Evolutionary conservation across 2,888 invertebrate species (phyloP), one percentile per base, ranked within the genome.

Genomic region (Drosophila sordidula): DNA sequence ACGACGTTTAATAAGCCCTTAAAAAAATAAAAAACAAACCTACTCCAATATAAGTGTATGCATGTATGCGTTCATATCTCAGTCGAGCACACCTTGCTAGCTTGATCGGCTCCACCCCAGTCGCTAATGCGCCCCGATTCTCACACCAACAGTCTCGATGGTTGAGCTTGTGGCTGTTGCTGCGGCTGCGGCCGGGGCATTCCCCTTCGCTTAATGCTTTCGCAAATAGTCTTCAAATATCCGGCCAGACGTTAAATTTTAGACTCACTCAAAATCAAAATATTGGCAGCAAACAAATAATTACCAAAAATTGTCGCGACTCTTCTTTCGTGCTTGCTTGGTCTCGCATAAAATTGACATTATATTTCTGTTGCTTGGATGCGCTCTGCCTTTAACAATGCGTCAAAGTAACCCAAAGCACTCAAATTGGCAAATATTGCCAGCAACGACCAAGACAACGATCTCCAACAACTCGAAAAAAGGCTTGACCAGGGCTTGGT

Each of bases 171-270:
- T 18, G 18, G 1, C 18, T 18, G 18, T 18, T 18, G 18, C 18
- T 18, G 9, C 26, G 52, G 26, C 54, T 39, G 16, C 16, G 36
- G 26, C 6, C 44, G 42, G 76, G 75, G 67, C 72, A 56, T 76
- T 76, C 76, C 76, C 71, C 68, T 55, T 52, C 50, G 54, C 49
- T 65, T 80, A 89, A 88, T 80, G 84, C 89, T 80, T 86, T 80
- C 49, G 89, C 82, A 88, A 88, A 89, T 82, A 84, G 80, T 76
- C 70, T 78, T 75, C 75, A 84, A 81, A 84, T 80, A 89, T 89
- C 87, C 82, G 78, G 72, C 49, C 56, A 62, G 70, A 51, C 54
- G 51, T 41, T 63, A 51, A 63, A 68, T 69, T 72, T 87, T 71
- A 72, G 75, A 69, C 75, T 69, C 76, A 64, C 75, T 73, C 52